Evolutionary conservation across 2,797 vertebrate species (phyloP).

Genomic region (Gorsachius magnificus): DNA sequence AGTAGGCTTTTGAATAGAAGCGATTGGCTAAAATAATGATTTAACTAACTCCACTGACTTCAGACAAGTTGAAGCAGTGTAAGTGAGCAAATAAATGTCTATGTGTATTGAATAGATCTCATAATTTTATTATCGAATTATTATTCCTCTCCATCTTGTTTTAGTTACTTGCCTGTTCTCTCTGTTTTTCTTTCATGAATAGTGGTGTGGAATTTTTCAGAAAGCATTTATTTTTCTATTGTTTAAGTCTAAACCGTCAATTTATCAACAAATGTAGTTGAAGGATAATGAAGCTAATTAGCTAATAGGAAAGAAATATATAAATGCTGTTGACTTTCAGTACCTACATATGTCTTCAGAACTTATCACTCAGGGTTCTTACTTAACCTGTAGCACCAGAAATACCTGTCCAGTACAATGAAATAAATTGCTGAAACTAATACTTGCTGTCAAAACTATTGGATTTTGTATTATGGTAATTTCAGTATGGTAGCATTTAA

Average conservation of each 20-base stretch:
- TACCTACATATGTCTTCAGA: background rate
- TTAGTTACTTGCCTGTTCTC: background rate
- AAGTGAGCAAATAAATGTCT: background rate
- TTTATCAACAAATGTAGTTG: background rate
- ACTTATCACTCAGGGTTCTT: background rate
- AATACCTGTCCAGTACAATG: background rate
- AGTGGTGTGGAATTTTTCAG: background rate
- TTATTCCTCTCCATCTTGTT: background rate
- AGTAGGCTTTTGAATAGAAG: background rate
- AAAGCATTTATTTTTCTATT: background rate
- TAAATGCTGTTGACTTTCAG: background rate
- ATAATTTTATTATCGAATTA: background rate
- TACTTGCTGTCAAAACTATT: background rate
- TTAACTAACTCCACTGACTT: background rate
- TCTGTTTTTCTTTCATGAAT: background rate
- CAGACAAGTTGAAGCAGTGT: background rate
- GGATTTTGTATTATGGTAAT: conserved; percentile 9
- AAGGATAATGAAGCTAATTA: background rate
- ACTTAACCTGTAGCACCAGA: background rate
- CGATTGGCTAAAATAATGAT: background rate
- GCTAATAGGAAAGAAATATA: background rate
- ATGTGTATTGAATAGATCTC: background rate
- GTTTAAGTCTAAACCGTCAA: background rate
- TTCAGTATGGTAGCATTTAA: background rate
- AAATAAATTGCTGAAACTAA: background rate